Conservation (phyloP, 2,888 invertebrate species). For the Coleophora deauratella region DNA sequence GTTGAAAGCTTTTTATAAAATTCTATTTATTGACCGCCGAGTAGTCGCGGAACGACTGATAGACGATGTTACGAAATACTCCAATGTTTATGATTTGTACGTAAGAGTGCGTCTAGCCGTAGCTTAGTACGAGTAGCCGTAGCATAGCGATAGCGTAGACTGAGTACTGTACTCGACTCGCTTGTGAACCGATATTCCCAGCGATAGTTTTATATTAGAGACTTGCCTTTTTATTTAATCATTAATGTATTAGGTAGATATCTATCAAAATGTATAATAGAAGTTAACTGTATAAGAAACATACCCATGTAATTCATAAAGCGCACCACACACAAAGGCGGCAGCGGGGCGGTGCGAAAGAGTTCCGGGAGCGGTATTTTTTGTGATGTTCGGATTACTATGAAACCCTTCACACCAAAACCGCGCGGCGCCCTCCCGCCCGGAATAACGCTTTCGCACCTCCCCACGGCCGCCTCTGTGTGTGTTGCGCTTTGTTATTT, state of each 20-base stretch:
- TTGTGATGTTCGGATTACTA: too few relatives aligned
- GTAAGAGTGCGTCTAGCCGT: conserved; percentile 45
- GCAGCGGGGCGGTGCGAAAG: too few relatives aligned
- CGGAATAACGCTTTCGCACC: too few relatives aligned
- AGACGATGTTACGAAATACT: conserved; percentile 60
- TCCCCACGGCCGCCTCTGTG: too few relatives aligned
- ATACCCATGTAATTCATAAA: conserved; percentile 20
- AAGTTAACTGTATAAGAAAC: conserved; percentile 6
- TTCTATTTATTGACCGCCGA: conserved; percentile 66
- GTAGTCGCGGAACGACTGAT: conserved; percentile 68
- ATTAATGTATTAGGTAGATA: conserved; percentile 34
- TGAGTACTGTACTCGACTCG: conserved; percentile 49
- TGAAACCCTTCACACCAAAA: too few relatives aligned
- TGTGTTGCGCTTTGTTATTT: too few relatives aligned
- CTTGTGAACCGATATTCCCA: conserved; percentile 54
- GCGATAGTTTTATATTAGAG: conserved; percentile 66
- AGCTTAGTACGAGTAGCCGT: conserved; percentile 43
- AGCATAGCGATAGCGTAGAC: conserved; percentile 27
- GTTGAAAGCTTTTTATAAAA: conserved; percentile 72
- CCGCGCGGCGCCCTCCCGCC: too few relatives aligned
- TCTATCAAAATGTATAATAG: conserved; percentile 27
- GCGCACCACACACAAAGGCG: too few relatives aligned
- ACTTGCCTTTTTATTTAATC: conserved; percentile 26
- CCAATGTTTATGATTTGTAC: conserved; percentile 63
- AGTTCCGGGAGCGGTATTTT: too few relatives aligned